Evolutionary conservation across 2,113 vertebrate species (phyloP).

Genomic region (Phoenicopterus ruber): DNA sequence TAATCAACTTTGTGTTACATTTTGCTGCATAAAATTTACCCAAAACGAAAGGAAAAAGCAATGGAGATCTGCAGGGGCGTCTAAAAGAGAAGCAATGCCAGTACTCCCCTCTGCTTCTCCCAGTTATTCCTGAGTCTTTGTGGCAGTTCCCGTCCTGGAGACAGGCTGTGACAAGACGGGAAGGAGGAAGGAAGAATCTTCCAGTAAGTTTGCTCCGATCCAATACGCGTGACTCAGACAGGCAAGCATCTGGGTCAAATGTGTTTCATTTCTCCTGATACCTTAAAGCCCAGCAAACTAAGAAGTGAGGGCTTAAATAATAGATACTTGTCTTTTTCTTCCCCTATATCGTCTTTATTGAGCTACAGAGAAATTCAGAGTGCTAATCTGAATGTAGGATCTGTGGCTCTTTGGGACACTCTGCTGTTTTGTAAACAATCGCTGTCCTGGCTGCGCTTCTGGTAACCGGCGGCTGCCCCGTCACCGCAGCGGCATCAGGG

Average conservation of each 20-base stretch:
- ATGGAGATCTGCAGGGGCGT: background rate
- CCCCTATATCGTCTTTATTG: background rate
- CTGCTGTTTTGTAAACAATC: background rate
- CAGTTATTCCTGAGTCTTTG: background rate
- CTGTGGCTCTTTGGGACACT: background rate
- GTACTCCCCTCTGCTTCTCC: background rate
- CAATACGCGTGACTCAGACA: background rate
- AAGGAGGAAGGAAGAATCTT: background rate
- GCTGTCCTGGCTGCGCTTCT: background rate
- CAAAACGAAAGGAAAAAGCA: background rate
- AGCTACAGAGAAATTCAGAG: background rate
- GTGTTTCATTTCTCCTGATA: background rate
- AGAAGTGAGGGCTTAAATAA: background rate
- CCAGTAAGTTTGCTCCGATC: background rate
- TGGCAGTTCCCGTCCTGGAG: background rate
- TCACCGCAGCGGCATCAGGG: background rate
- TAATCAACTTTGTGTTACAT: background rate
- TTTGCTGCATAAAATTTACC: background rate
- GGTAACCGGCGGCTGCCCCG: background rate
- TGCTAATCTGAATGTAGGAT: background rate
- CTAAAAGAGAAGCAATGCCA: background rate
- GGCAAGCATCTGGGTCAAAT: background rate
- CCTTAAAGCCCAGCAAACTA: background rate
- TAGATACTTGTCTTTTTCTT: background rate
- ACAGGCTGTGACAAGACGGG: background rate